Evolutionary conservation across 1,140 invertebrate genomes (phyloP), one percentile per base, ranked within the genome.

Genomic region (Lithobius niger): DNA sequence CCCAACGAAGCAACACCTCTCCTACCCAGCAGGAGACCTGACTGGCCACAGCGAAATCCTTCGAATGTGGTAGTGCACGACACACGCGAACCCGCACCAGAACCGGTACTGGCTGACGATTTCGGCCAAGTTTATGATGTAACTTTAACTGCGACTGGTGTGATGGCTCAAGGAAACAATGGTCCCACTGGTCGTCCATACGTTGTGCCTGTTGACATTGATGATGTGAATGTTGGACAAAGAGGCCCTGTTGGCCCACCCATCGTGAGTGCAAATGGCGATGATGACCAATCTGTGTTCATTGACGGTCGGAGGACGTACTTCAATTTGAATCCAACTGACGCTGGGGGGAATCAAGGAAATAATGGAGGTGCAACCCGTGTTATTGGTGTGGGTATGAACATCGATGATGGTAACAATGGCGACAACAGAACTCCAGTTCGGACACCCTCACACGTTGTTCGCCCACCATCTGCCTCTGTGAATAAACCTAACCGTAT

Each of bases 231-330:
- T 62, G 84, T 88, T 24, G 43, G 4, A 19, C 4, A 6, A 18
- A 84, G 86, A 2, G 51, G n/a, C 15, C 19, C 4, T 42, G 22
- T 3, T 3, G 3, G 3, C 3, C 49, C 49, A 4, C 3, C 52
- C 10, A 52, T 64, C 15, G 59, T 54, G 24, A 28, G 52, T 25
- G 81, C 82, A 1, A 77, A 84, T 6, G 77, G 83, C 22, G 82
- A 83, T 36, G 80, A 82, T 52, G 82, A 90, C 63, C 83, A 87
- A 52, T 90, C 88, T 67, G 88, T 92, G 2, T 90, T 86, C n/a
- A 92, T 92, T 55, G 88, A 92, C 65, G 88, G 88, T 25, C 87
- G 88, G 69, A 74, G 86, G 61, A 91, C 87, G 1, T 90, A 91
- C 69, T 40, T 59, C 50, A 2, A 55, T 54, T 27, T 54, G 27